Conservation (phyloP, 2,113 vertebrate species). For the Calidris pygmaea region DNA sequence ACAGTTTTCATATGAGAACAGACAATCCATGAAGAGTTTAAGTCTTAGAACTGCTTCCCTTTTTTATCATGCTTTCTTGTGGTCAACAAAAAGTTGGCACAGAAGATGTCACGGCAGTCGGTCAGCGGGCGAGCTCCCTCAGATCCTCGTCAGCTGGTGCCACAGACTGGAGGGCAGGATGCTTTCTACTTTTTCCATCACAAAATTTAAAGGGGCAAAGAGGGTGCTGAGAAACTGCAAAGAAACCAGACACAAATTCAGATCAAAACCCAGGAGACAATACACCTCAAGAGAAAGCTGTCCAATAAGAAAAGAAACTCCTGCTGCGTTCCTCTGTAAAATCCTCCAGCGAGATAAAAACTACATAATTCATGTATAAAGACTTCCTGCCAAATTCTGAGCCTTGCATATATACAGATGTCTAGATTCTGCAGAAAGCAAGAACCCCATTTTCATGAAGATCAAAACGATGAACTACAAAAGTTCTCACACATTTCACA, state of each 20-base stretch:
- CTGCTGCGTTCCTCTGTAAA: not conserved
- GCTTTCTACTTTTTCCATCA: constrained; percentile 99
- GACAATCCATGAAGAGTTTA: constrained; percentile 79
- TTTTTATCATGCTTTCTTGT: constrained; percentile 79
- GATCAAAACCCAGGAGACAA: not conserved
- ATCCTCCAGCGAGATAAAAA: not conserved
- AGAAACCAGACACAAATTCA: constrained; percentile 43
- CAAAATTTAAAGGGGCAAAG: constrained; percentile 97
- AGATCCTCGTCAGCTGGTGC: constrained; percentile 98
- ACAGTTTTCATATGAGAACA: constrained; percentile 85
- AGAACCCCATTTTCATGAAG: not conserved
- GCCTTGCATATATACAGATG: not conserved
- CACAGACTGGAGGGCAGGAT: constrained; percentile 97
- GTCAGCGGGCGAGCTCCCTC: constrained; percentile 37
- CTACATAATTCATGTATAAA: not conserved
- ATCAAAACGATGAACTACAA: not conserved
- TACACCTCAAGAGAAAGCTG: not conserved
- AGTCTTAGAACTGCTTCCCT: constrained; percentile 76
- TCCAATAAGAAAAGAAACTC: not conserved
- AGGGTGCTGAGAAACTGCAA: constrained; percentile 96
- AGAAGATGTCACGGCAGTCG: constrained; percentile 69
- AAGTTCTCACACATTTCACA: not conserved
- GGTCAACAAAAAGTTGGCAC: constrained; percentile 81
- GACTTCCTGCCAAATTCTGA: not conserved
- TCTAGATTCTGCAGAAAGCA: not conserved